Base-by-base conservation (phyloP, 2,113 vertebrate species). In the Aramus guarauna region DNA sequence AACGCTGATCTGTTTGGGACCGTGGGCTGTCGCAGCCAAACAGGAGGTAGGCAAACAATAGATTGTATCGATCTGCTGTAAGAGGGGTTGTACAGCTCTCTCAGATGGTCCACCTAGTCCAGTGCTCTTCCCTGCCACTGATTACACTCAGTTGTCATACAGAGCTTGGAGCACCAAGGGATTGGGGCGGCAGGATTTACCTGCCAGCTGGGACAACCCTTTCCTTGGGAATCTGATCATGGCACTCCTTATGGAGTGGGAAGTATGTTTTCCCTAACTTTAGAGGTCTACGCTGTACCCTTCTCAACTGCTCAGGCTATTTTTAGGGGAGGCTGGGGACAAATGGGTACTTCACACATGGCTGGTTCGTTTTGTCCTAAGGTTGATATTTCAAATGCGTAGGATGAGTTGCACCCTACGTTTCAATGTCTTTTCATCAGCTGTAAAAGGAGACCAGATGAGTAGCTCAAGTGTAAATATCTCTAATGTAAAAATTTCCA, bases 381-480 rank as follows among this genome's bases (percentile, higher is more conserved):
- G 22, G 29, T 22, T 59, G 88, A 2, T 47, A 59, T 64, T 93
- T 85, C 71, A 60, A 73, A 85, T 2, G 32, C 8, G 2, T 56
- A 75, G 43, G 71, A 64, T n/a, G 68, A 63, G 52, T 77, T 59
- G 81, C 91, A 63, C 60, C 86, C 60, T 55, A 30, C 0, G 4
- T 88, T 75, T 68, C 72, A 34, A 3, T 34, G 32, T 43, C 93
- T 72, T 91, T 88, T 93, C 79, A 68, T 75, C 64, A 81, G 55
- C 74, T 71, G 80, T n/a, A 47, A 90, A 83, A 86, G 27, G 67
- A 83, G n/a, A 32, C 83, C 60, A 22, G 63, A 84, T 50, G 80
- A 92, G 86, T 71, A 55, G 80, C 60, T 95, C 58, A 52, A 95
- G 80, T 48, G 73, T 15, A 81, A 95, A 92, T 69, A 84, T 7